Base-by-base conservation (phyloP, 2,797 vertebrate genomes). In the Chelon labrosus region DNA sequence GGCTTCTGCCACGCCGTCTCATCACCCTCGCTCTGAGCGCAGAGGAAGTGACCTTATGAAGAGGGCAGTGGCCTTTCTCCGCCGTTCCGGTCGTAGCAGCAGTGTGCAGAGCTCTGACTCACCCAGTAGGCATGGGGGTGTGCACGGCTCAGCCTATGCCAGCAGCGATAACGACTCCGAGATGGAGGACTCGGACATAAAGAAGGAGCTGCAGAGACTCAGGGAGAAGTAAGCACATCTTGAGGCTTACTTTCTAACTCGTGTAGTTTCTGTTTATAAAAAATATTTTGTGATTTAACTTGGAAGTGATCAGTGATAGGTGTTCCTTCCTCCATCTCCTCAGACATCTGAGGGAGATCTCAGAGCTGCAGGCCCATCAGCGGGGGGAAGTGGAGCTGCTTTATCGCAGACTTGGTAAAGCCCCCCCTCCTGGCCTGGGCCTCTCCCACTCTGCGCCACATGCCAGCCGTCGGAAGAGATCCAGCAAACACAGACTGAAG, bases 91-190 rank as follows among this genome's bases (percentile, higher is more conserved):
- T 2, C 95, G 96, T 77, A 94, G 95, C 17, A 93, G 94, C 16
- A 93, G 94, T 7, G 93, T 96, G 0, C 96, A 96, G 22, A 96
- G 94, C 79, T 96, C 94, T 0, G 96, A 97, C 65, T 97, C 96
- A 0, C 95, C 96, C 0, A 93, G 90, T 0, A 91, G 93, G 16
- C 96, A 95, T n/a, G 94, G 93, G 0, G 90, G 93, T 0, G 53
- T 91, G 31, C 89, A 85, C 1, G 93, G 93, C 80, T 97, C 97
- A 0, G 97, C 97, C 0, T 99, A 97, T 62, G 93, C 95, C 91
- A 99, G 98, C 95, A 99, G 98, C 0, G 98, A 99, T 85, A 99
- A 99, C 1, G 98, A 99, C 91, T 99, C 98, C 0, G 98, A 99
- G 84, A 95, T 98, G 79, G 98, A 99, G 85, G 98, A 99, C 2